These are phyloP conservation scores for Bambusicola thoracicus DNA, from an alignment of 2,113 vertebrate species.

Conservation along the genomic window DNA sequence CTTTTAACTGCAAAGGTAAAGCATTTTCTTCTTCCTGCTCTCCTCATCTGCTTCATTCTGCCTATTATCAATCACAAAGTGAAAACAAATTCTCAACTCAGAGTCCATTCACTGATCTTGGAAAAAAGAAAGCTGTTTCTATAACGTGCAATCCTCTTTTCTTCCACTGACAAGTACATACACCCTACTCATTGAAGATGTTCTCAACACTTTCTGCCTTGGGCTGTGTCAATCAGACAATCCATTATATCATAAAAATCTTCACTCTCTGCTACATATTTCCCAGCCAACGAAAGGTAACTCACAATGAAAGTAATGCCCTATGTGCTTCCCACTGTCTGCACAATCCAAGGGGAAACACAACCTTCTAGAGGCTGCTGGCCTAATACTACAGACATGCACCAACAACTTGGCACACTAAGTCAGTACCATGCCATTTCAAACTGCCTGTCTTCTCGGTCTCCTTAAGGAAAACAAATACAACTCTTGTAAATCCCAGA, in stretches of 20 bases:
- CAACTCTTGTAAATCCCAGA: not conserved
- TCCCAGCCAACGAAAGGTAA: not conserved
- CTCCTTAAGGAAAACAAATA: not conserved
- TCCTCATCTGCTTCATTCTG: not conserved
- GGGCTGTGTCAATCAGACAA: not conserved
- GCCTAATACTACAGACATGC: not conserved
- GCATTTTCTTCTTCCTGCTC: not conserved
- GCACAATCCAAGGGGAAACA: not conserved
- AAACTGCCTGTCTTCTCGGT: not conserved
- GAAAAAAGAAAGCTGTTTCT: not conserved
- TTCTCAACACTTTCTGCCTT: not conserved
- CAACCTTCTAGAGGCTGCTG: not conserved
- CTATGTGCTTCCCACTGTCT: not conserved
- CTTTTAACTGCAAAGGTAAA: not conserved
- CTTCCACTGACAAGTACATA: rapidly evolving
- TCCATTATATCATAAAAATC: rapidly evolving
- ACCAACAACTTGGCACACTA: not conserved
- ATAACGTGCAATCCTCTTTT: not conserved
- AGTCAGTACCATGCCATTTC: not conserved
- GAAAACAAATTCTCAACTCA: not conserved
- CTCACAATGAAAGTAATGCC: not conserved
- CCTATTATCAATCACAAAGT: not conserved
- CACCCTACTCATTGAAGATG: not conserved
- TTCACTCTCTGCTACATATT: not conserved
- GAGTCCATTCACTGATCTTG: not conserved